phyloP scores from a whole-genome alignment of 2,797 vertebrate genomes.

The Neosilurus hyrtlii region DNA sequence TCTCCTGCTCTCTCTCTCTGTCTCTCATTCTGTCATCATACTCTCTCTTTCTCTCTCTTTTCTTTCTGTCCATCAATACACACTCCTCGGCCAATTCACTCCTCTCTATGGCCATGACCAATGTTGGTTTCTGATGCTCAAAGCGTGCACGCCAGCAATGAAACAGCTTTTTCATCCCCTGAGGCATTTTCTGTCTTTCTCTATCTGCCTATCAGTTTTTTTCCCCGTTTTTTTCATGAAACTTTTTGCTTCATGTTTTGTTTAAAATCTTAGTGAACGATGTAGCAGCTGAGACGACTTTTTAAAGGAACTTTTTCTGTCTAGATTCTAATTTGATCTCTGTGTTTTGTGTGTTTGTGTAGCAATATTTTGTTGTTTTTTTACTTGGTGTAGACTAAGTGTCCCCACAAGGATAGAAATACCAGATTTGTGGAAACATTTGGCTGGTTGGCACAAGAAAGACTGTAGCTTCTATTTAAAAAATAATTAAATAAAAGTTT shows the following conservation, averaged over 20 bases:
- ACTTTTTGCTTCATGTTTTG: not conserved
- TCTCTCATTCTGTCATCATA: constrained; percentile 18
- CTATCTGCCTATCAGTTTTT: constrained; percentile 5
- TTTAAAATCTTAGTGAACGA: not conserved
- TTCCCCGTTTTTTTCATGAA: not conserved
- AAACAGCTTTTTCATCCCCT: constrained; percentile 40
- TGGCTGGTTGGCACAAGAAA: too few species aligned
- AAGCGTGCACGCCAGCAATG: constrained; percentile 60
- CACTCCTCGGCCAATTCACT: constrained; percentile 49
- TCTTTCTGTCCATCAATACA: constrained; percentile 47
- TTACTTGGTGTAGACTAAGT: not conserved
- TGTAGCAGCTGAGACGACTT: not conserved
- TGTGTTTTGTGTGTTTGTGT: not conserved
- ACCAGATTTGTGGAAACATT: not conserved
- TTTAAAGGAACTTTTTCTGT: not conserved
- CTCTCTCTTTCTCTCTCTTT: constrained; percentile 26
- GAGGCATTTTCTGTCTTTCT: not conserved
- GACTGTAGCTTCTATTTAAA: not conserved
- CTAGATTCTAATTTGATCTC: not conserved
- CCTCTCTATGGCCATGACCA: constrained; percentile 69
- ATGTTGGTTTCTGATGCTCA: constrained; percentile 71
- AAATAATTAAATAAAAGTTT: not conserved
- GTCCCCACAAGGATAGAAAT: not conserved
- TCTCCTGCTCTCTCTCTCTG: constrained; percentile 27
- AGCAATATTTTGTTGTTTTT: not conserved